Base-by-base conservation (phyloP, 2,888 invertebrate genomes). In the Tubulanus polymorphus region DNA sequence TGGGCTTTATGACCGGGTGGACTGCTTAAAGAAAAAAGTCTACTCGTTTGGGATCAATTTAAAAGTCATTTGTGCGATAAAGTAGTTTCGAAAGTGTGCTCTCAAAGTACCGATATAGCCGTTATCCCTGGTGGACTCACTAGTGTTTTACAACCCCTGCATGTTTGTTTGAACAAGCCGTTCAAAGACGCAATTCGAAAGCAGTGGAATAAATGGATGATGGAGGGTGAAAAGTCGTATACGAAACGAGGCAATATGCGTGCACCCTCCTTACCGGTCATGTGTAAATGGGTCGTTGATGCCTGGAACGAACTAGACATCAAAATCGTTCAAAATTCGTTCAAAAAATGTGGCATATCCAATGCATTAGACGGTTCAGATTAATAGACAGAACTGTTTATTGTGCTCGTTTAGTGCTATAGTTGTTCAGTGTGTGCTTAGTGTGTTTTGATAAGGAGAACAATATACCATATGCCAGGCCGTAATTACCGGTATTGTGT, bases 151-250 rank as follows among this genome's bases (percentile, higher is more conserved):
- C 60, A 63, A 30, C 59, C 60, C 25, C 52, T 59, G 15, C 55
- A 56, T 47, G 60, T 57, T 46, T 48, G 49, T 41, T 55, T 56
- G 28, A 62, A 54, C 51, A 29, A 54, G 23, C 28, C 45, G 3
- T 59, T 56, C 29, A 59, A 56, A 47, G 48, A 35, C 12, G 25
- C 48, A 37, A 46, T 56, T 18, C 23, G 49, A 1, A 32, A 26
- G 29, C 27, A 26, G 26, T 60, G 62, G 57, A 55, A 60, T 48
- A 12, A 50, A 15, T 61, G 56, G 60, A 56, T 53, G 59, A 32
- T 20, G 15, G 45, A 25, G 2, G 52, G 51, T 20, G 51, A 54
- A 23, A 18, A 41, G 6, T 20, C 41, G 18, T 41, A 20, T 41
- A 41, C 41, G 41, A 41, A 41, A 15, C 18, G 20, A 8, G 41